phyloP scores from a whole-genome alignment of 2,113 vertebrate species.

The Oryzias javanicus region DNA sequence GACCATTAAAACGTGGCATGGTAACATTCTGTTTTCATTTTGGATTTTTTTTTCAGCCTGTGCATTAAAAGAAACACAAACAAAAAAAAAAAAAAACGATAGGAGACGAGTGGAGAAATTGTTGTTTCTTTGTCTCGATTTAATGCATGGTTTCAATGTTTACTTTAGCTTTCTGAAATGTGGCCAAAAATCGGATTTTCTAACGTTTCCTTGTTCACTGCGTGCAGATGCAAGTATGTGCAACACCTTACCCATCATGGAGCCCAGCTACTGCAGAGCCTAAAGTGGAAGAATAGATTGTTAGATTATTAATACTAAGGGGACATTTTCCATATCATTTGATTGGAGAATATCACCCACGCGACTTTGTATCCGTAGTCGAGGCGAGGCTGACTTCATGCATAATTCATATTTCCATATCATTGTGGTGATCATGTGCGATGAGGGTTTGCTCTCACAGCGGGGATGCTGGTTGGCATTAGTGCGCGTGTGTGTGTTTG shows the following conservation, averaged over 20 bases:
- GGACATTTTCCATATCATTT: conserved; percentile 63
- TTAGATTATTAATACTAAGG: conserved; percentile 70
- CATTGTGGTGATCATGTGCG: conserved; percentile 72
- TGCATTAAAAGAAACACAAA: conserved; percentile 47
- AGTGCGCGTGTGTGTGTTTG: conserved; percentile 15
- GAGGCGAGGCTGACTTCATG: conserved; percentile 63
- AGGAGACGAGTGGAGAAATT: too few species aligned
- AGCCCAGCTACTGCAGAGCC: conserved; percentile 26
- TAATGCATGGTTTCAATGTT: conserved; percentile 22
- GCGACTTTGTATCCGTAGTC: conserved; percentile 64
- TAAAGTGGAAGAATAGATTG: conserved; percentile 50
- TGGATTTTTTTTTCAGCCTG: conserved; percentile 13
- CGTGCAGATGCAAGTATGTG: not conserved
- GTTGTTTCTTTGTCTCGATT: too few species aligned
- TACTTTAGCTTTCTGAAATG: conserved; percentile 1
- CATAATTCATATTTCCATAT: conserved; percentile 77
- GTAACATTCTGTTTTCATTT: conserved; percentile 25
- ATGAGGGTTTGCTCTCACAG: conserved; percentile 72
- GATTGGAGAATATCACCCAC: conserved; percentile 65
- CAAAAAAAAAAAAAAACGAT: conserved; percentile 31
- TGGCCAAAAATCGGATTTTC: conserved; percentile 25
- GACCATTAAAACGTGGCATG: conserved; percentile 24
- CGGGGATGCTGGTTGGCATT: conserved; percentile 52
- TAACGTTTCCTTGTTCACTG: conserved; percentile 3
- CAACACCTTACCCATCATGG: conserved; percentile 33